These are phyloP conservation scores for Mustelus asterias DNA, from an alignment of 2,113 vertebrate genomes.

Conservation along the genomic window DNA sequence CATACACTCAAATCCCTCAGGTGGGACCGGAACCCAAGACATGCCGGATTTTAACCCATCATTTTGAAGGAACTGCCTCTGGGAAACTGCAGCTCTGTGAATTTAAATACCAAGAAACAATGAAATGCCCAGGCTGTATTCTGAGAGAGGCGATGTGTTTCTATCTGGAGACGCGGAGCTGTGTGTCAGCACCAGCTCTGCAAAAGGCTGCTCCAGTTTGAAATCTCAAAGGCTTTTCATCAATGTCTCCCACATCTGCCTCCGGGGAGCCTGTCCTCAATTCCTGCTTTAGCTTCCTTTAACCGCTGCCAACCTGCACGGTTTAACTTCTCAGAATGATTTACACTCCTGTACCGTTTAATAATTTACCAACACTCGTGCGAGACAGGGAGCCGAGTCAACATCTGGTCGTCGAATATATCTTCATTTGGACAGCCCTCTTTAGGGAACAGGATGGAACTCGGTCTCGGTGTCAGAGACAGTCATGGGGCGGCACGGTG, in stretches of 20 bases:
- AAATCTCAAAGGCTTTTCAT: not conserved
- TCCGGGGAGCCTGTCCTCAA: not conserved
- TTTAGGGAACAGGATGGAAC: too few relatives aligned
- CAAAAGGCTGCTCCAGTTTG: not conserved
- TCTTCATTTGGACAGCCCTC: not conserved
- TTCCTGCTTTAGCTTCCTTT: not conserved
- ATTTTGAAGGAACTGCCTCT: not conserved
- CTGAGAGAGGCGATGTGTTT: not conserved
- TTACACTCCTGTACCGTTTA: not conserved
- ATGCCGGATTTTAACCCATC: not conserved
- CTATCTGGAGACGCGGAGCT: not conserved
- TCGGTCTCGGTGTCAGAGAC: too few relatives aligned
- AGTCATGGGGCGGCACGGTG: too few relatives aligned
- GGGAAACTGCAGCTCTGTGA: not conserved
- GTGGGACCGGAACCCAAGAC: not conserved
- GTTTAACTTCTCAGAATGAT: not conserved
- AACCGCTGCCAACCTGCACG: not conserved
- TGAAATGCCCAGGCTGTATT: not conserved
- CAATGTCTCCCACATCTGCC: not conserved
- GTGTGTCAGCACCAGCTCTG: not conserved
- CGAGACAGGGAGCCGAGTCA: not conserved
- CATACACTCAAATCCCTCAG: not conserved
- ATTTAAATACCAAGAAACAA: not conserved
- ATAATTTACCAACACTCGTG: not conserved
- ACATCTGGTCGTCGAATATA: too few relatives aligned